Percentiles rank a stretch among this genome's conserved stretches.
Conservation (phyloP, 2,797 vertebrate species). For the Thripadectes ignobilis region DNA sequence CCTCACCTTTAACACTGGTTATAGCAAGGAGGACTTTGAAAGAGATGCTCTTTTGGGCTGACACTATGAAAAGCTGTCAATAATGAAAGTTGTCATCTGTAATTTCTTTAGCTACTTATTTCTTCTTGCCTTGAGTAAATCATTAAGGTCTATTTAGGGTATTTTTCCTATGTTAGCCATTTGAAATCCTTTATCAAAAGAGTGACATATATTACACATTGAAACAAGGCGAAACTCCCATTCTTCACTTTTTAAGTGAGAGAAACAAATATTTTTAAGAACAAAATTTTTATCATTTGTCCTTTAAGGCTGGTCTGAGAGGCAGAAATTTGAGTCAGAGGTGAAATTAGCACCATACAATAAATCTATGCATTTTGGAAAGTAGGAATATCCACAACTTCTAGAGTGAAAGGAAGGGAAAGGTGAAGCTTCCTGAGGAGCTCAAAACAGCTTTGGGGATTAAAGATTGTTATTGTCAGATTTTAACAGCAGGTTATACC, state of each 20-base stretch:
- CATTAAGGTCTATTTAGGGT: not conserved
- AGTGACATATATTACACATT: not conserved
- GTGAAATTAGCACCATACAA: not conserved
- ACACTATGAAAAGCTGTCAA: not conserved
- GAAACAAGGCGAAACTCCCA: not conserved
- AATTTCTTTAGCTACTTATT: not conserved
- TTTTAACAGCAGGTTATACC: not conserved
- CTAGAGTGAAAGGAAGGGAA: not conserved
- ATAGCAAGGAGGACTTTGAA: not conserved
- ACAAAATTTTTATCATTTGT: not conserved
- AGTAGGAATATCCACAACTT: not conserved
- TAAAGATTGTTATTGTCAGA: not conserved
- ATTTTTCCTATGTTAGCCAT: not conserved
- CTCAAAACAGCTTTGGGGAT: not conserved
- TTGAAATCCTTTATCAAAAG: not conserved
- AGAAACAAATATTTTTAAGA: not conserved
- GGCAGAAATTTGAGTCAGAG: not conserved
- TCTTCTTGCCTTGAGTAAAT: not conserved
- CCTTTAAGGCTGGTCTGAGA: not conserved
- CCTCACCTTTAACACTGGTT: not conserved
- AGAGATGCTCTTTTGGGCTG: not conserved
- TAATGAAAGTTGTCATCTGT: not conserved
- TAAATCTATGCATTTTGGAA: not conserved
- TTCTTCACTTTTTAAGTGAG: not conserved
- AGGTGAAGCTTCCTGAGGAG: not conserved